Conservation (phyloP, 2,113 vertebrate species). For the Carassius carassius region DNA sequence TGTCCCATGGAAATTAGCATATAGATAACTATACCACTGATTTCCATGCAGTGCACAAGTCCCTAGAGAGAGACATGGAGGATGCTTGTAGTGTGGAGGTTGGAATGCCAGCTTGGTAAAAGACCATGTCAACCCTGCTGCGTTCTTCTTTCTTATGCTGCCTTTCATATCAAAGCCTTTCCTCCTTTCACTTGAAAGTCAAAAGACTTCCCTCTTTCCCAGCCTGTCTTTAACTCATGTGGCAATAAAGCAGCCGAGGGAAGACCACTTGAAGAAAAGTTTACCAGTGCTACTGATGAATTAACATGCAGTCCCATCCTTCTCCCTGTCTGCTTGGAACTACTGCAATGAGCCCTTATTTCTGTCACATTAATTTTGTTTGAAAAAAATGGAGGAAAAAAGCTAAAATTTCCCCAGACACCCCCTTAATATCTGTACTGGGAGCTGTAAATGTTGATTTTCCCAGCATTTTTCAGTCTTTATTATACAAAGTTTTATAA, state of each 20-base stretch:
- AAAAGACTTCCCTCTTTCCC: constrained; percentile 15
- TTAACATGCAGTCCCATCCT: constrained; percentile 77
- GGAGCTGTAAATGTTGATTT: constrained; percentile 78
- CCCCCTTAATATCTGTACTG: constrained; percentile 75
- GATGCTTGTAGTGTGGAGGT: constrained; percentile 43
- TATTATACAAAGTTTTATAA: constrained; percentile 78
- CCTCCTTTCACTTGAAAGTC: constrained; percentile 15
- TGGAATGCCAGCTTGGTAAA: constrained; percentile 28
- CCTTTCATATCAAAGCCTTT: constrained; percentile 25
- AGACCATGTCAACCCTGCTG: constrained; percentile 6
- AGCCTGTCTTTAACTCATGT: constrained; percentile 28
- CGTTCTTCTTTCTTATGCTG: not conserved
- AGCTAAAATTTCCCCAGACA: constrained; percentile 75
- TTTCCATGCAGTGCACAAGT: constrained; percentile 47
- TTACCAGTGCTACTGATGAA: constrained; percentile 77
- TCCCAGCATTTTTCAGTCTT: constrained; percentile 73
- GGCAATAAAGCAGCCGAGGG: constrained; percentile 39
- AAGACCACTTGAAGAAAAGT: constrained; percentile 77
- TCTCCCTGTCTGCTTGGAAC: constrained; percentile 63
- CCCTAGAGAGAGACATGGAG: constrained; percentile 29
- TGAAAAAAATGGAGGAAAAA: constrained; percentile 54
- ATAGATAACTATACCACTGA: constrained; percentile 55
- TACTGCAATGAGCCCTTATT: constrained; percentile 79
- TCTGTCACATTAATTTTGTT: constrained; percentile 81
- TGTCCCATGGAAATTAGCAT: constrained; percentile 54